Percentiles rank a stretch among this genome's conserved stretches.
Evolutionary conservation across 2,888 invertebrate genomes (phyloP).

Genomic region (Platycnemis pennipes): DNA sequence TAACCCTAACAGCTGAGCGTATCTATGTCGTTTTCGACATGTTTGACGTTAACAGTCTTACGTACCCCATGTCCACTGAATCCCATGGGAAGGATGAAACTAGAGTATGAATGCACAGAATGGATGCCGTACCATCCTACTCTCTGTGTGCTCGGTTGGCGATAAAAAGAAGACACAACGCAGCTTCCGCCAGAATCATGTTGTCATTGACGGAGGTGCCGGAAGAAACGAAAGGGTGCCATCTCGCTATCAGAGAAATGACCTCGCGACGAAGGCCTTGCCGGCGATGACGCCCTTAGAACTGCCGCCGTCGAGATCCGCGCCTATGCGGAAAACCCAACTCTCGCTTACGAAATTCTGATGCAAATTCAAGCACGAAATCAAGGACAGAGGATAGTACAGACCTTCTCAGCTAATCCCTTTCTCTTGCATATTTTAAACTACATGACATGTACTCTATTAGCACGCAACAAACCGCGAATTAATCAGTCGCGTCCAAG

Average conservation of each 20-base stretch:
- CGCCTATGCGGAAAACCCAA: not conserved
- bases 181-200: not conserved
- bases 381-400: not conserved
- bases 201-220: not conserved
- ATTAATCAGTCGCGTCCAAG: not conserved
- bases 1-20: too few relatives aligned
- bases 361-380: not conserved
- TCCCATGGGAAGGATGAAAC: too few relatives aligned
- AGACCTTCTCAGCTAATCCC: not conserved
- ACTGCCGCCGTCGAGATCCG: not conserved
- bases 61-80: too few relatives aligned
- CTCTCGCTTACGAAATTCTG: not conserved
- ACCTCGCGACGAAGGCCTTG: not conserved
- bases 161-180: not conserved
- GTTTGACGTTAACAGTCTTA: too few relatives aligned
- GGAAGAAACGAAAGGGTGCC: not conserved
- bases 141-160: too few relatives aligned
- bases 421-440: too few relatives aligned
- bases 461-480: not conserved
- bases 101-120: too few relatives aligned
- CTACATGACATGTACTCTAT: not conserved
- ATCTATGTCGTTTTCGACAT: too few relatives aligned
- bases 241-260: not conserved
- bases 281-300: not conserved
- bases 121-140: too few relatives aligned